Evolutionary conservation across 2,797 vertebrate species (phyloP).

Genomic region (Crocidura indochinensis): DNA sequence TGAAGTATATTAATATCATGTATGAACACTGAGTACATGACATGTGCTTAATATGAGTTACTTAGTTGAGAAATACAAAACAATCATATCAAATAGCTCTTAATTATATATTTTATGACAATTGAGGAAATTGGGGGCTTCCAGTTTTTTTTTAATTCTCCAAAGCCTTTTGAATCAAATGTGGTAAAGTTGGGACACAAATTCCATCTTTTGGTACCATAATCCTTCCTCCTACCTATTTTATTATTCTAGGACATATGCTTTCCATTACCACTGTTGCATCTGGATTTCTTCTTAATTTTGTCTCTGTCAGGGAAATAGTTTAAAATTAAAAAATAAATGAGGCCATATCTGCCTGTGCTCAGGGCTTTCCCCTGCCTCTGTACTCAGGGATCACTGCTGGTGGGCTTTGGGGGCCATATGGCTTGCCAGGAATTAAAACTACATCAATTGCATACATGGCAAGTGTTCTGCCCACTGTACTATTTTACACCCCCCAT

Average conservation of each 20-base stretch:
- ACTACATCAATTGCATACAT: too few species aligned
- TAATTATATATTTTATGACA: background rate
- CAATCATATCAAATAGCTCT: background rate
- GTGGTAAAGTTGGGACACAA: background rate
- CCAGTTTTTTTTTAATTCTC: background rate
- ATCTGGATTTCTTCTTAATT: background rate
- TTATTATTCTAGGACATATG: background rate
- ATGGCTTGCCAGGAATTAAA: too few species aligned
- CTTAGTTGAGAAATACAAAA: background rate
- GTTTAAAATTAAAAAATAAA: background rate
- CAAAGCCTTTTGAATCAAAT: slow-evolving; percentile 8
- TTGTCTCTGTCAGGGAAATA: background rate
- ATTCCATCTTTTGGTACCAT: background rate
- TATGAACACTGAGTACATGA: background rate
- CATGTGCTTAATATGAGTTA: background rate
- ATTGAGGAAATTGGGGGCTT: background rate
- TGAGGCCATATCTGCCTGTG: too few species aligned
- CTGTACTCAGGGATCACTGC: too few species aligned
- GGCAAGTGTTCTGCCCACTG: too few species aligned
- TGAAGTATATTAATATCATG: background rate
- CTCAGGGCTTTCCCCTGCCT: too few species aligned
- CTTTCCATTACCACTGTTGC: too few species aligned
- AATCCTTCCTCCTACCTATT: background rate
- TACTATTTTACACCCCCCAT: too few species aligned
- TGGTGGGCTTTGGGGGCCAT: too few species aligned